Evolutionary conservation across 2,113 vertebrate genomes (phyloP).

Genomic region (Lanius collurio): DNA sequence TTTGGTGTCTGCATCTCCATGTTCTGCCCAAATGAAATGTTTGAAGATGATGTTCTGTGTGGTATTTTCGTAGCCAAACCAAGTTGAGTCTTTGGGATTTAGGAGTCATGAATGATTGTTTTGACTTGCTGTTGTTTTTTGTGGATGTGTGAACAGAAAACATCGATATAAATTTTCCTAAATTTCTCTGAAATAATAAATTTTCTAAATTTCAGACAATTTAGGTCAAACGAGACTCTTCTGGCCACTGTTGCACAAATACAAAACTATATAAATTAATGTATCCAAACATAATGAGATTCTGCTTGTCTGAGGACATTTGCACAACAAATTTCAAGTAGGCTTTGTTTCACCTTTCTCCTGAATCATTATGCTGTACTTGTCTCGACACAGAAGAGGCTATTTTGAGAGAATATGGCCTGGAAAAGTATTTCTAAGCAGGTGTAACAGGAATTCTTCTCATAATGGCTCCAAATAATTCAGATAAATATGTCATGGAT

Average conservation of each 20-base stretch:
- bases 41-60: neutral
- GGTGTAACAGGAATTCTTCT: neutral
- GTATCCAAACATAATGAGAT: neutral
- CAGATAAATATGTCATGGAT: conserved; percentile 7
- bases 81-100: neutral
- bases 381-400: neutral
- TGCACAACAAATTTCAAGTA: neutral
- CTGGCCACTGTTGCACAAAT: neutral
- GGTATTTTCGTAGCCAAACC: neutral
- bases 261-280: neutral
- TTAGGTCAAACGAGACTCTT: neutral
- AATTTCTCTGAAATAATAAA: neutral
- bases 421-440: conserved; percentile 25
- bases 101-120: neutral
- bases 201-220: neutral
- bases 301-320: neutral
- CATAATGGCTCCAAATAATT: conserved; percentile 4
- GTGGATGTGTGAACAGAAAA: neutral
- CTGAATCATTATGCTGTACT: neutral
- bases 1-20: neutral
- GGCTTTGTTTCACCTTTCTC: neutral
- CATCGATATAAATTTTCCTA: rapidly evolving
- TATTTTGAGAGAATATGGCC: conserved; percentile 20
- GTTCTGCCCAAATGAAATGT: neutral
- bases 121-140: neutral